A percentile compares a stretch with the other conserved stretches of the same genome.
Conservation (phyloP, 2,797 vertebrate species). For the Podarcis siculus region DNA sequence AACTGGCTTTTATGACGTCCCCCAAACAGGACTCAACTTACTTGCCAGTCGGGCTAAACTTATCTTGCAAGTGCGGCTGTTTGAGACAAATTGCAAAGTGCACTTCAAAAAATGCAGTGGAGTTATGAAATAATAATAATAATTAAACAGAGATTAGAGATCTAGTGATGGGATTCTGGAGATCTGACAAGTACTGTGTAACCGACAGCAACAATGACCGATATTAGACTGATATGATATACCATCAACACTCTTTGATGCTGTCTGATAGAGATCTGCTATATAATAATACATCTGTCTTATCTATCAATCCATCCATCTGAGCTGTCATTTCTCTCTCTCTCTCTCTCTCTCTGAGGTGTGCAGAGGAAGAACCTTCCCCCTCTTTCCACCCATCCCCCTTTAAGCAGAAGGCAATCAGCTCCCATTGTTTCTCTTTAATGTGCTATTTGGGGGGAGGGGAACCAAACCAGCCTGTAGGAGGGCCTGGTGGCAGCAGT, state of each 20-base stretch:
- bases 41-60: not conserved
- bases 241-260: not conserved
- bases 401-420: constrained; percentile 35
- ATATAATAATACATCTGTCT: not conserved
- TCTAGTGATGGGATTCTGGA: not conserved
- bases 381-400: not conserved
- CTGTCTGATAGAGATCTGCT: constrained; percentile 4
- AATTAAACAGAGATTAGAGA: not conserved
- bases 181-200: not conserved
- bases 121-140: not conserved
- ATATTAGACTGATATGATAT: not conserved
- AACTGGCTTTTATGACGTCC: not conserved
- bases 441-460: not conserved
- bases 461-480: not conserved
- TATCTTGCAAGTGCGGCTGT: not conserved
- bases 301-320: constrained; percentile 4
- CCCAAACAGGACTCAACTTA: too few relatives aligned
- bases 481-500: accelerated
- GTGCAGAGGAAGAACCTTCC: not conserved
- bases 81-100: not conserved
- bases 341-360: not conserved
- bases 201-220: not conserved
- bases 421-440: constrained; percentile 21
- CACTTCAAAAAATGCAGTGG: not conserved
- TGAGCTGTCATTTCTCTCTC: not conserved